Conservation (phyloP, 2,888 invertebrate species). For the Mimas tiliae region DNA sequence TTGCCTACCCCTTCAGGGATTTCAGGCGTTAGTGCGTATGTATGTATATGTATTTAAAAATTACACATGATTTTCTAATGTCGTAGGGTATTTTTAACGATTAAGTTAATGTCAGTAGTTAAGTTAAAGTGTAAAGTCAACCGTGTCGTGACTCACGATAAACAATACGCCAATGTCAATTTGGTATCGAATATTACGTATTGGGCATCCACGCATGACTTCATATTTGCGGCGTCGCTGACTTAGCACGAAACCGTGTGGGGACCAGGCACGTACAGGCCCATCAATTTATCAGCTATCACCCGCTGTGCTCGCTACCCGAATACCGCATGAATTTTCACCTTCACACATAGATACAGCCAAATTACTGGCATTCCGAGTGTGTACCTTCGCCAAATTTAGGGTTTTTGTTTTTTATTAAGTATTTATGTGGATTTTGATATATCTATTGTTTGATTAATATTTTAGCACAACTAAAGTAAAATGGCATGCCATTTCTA, state of each 20-base stretch:
- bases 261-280: constrained; percentile 62
- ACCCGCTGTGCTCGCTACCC: constrained; percentile 49
- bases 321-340: constrained; percentile 29
- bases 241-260: constrained; percentile 53
- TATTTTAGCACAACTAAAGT: too few species aligned
- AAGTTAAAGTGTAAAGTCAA: too few species aligned
- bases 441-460: too few species aligned
- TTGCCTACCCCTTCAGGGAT: too few species aligned
- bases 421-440: neutral
- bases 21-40: too few species aligned
- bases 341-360: constrained; percentile 19
- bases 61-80: too few species aligned
- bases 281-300: constrained; percentile 72
- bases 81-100: too few species aligned
- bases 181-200: constrained; percentile 49
- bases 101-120: too few species aligned
- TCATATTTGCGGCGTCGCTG: constrained; percentile 48
- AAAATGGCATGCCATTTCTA: too few species aligned
- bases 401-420: neutral
- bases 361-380: constrained; percentile 15
- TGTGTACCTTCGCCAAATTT: constrained; percentile 11
- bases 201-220: constrained; percentile 40
- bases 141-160: too few species aligned
- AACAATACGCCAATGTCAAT: constrained; percentile 34
- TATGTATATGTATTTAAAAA: too few species aligned